Base-by-base conservation (phyloP, 2,888 invertebrate species). In the Drosophila melanocephala region DNA sequence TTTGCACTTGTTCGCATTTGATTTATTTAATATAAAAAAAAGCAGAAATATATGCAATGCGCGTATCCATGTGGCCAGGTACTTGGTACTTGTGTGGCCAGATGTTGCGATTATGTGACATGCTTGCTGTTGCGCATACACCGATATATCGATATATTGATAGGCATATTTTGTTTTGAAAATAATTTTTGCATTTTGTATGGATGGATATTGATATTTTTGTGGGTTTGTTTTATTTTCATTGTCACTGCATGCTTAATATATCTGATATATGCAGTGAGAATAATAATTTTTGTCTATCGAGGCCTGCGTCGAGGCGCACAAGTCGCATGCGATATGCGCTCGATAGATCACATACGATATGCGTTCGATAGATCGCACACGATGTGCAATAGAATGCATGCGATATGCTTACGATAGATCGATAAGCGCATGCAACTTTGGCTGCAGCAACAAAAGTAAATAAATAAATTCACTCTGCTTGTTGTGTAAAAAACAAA, bases 41-140 rank as follows among this genome's bases (percentile, higher is more conserved):
- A 62, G 33, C 64, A 59, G 55, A 78, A 55, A 59, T 72, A 52
- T 72, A 47, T 74, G 52, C 56, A 51, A 53, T 65, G 16, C 75
- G 75, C 56, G 44, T 67, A 73, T 59, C 69, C 72, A 79, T 75
- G 79, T 83, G 79, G 79, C 79, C 79, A 77, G 61, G 51, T 51
- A 62, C 55, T 77, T 60, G 47, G 39, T 53, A 62, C 60, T 62
- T 51, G 69, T 72, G 69, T 69, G 69, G 51, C 73, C 69, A 58
- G 68, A 39, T 30, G n/a, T 6, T 22, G 33, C 28, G 33, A 57
- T 26, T 42, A 19, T 19, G 22, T 6, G 14, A 16, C 19, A 69
- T 61, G 12, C 42, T 22, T 51, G 28, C 16, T 26, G 47, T 26
- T 26, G 47, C 28, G 47, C 26, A 26, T 47, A 26, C 4, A 26